Conservation (phyloP, 2,888 invertebrate species). For the Oxystoma pomonae region DNA sequence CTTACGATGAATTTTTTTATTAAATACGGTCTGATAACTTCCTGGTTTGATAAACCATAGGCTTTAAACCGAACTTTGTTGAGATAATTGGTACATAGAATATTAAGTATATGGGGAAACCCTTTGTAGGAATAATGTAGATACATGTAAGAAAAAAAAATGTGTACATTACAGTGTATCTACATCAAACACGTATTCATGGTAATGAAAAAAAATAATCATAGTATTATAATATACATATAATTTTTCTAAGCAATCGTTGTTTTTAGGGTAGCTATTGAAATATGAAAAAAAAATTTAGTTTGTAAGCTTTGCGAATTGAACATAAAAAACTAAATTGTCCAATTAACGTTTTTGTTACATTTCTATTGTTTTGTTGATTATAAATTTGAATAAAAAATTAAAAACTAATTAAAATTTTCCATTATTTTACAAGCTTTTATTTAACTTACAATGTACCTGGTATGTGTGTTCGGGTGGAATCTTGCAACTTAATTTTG, state of each 20-base stretch:
- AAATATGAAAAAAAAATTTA: conserved; percentile 48
- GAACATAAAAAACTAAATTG: conserved; percentile 34
- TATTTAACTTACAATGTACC: no score
- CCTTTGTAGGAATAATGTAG: conserved; percentile 29
- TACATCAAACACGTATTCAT: conserved; percentile 43
- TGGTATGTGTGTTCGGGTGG: no score
- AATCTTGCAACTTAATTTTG: no score
- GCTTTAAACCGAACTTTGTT: no score
- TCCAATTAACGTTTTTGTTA: conserved; percentile 38
- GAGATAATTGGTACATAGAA: no score
- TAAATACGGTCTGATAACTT: no score
- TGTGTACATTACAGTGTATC: conserved; percentile 41
- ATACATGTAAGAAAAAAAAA: conserved; percentile 35
- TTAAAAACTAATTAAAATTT: conserved; percentile 14
- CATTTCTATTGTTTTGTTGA: conserved; percentile 33
- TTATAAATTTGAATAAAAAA: conserved; percentile 35
- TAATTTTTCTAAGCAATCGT: conserved; percentile 52
- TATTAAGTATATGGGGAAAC: no score
- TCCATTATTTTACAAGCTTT: not conserved
- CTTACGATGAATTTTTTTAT: no score
- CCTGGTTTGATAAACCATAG: no score
- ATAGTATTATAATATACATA: conserved; percentile 49
- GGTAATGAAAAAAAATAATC: conserved; percentile 40
- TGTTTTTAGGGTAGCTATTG: conserved; percentile 50
- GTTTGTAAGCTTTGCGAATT: conserved; percentile 49